phyloP scores from a whole-genome alignment of 2,113 vertebrate genomes.

The Dolichallabes microphthalmus region DNA sequence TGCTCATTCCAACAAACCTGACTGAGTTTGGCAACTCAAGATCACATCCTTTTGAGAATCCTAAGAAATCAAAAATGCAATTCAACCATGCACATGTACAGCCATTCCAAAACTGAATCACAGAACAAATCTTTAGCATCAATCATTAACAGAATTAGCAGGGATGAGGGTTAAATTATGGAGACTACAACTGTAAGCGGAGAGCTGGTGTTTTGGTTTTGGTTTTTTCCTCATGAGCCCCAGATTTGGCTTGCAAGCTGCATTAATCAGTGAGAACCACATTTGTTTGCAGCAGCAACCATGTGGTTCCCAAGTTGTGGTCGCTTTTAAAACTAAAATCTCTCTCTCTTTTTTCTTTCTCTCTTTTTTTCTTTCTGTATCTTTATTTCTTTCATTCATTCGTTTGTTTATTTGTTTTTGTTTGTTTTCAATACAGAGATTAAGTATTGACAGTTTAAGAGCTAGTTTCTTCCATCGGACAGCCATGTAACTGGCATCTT shows the following conservation, averaged over 20 bases:
- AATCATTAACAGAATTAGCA: not conserved
- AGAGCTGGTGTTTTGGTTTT: not conserved
- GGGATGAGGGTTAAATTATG: not conserved
- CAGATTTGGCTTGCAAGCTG: not conserved
- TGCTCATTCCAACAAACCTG: not conserved
- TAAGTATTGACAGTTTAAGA: not conserved
- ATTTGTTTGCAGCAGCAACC: constrained; percentile 22
- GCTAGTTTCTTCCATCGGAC: constrained; percentile 29
- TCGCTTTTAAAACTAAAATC: not conserved
- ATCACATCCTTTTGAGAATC: not conserved
- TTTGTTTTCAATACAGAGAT: not conserved
- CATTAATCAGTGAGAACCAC: constrained; percentile 18
- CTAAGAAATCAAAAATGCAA: not conserved
- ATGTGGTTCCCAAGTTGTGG: constrained; percentile 64
- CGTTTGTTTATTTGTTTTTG: no score
- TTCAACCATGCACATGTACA: not conserved
- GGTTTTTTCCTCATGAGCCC: no score
- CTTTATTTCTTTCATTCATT: no score
- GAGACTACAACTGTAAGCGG: not conserved
- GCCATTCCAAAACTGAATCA: not conserved
- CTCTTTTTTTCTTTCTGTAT: no score
- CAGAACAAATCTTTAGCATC: not conserved
- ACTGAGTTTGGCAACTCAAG: not conserved
- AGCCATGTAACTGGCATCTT: not conserved
- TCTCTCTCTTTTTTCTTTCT: not conserved